These are phyloP conservation scores for Syndactyla subalaris DNA, from an alignment of 2,797 vertebrate genomes.

Conservation along the genomic window DNA sequence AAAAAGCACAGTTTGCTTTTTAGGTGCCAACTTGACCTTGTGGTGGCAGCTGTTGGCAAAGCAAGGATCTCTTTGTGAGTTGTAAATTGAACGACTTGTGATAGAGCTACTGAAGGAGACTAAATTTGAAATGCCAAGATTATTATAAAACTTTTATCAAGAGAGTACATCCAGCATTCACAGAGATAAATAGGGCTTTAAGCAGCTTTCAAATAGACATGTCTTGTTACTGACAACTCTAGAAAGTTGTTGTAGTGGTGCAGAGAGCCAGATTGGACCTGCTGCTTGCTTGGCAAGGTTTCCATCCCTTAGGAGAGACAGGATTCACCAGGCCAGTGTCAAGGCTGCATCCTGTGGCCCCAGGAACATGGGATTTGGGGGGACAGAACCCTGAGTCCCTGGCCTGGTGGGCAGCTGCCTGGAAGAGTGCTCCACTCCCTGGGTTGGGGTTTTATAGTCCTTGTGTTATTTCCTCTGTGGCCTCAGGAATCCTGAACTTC, in stretches of 20 bases:
- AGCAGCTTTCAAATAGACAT: neutral
- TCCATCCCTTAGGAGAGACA: neutral
- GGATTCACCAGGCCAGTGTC: neutral
- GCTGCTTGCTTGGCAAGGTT: neutral
- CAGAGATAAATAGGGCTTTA: conserved; percentile 34
- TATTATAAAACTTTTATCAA: conserved; percentile 44
- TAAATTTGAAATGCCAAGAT: conserved; percentile 62
- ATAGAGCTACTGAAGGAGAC: conserved; percentile 54
- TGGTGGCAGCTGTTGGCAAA: conserved; percentile 48
- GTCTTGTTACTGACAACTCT: neutral
- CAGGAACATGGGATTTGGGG: neutral
- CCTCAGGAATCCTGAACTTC: neutral
- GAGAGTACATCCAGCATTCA: conserved; percentile 40
- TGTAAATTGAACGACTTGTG: conserved; percentile 53
- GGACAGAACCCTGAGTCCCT: neutral
- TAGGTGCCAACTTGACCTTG: conserved; percentile 62
- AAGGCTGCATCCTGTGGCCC: neutral
- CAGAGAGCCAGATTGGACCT: neutral
- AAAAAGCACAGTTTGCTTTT: conserved; percentile 62
- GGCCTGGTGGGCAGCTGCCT: neutral
- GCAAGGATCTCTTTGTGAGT: conserved; percentile 40
- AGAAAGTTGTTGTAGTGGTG: neutral
- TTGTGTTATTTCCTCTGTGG: neutral
- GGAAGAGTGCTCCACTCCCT: neutral
- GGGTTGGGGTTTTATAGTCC: neutral